Percentiles rank a stretch among this genome's conserved stretches.
Evolutionary conservation across 1,140 invertebrate genomes (phyloP).

Genomic region (Nylanderia fulva): DNA sequence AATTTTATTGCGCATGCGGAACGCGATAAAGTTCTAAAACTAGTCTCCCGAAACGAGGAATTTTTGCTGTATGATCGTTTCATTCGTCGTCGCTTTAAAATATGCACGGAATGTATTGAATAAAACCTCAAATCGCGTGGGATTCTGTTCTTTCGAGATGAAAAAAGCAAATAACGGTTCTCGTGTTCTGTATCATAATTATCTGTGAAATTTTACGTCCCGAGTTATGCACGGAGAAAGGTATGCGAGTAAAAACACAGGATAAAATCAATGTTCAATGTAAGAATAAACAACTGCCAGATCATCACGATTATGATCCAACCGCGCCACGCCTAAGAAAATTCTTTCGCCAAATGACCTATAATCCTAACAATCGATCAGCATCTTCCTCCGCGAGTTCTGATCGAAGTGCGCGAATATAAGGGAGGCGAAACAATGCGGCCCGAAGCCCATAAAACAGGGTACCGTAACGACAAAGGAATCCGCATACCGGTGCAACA

Average conservation of each 20-base stretch:
- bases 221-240: not conserved
- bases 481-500: conserved; percentile 63
- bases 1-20: conserved; percentile 36
- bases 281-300: not conserved
- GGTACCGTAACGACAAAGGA: conserved; percentile 56
- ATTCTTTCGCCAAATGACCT: conserved; percentile 15
- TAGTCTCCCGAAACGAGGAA: conserved; percentile 18
- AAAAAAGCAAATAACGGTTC: conserved; percentile 1
- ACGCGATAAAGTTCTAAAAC: conserved; percentile 21
- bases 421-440: conserved; percentile 58
- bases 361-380: conserved; percentile 33
- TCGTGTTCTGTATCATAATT: not conserved
- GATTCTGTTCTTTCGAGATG: not conserved
- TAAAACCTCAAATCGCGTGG: not conserved
- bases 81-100: not conserved
- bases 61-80: conserved; percentile 2
- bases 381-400: conserved; percentile 31
- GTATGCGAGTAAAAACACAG: not conserved
- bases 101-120: not conserved
- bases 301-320: conserved; percentile 16
- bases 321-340: conserved; percentile 41
- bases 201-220: conserved; percentile 3
- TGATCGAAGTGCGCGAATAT: conserved; percentile 43
- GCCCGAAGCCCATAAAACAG: conserved; percentile 50
- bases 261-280: not conserved